Evolutionary conservation across 92 coral and sea anemone genomes (phyloP).

Genomic region (Epizoanthus fatuus): DNA sequence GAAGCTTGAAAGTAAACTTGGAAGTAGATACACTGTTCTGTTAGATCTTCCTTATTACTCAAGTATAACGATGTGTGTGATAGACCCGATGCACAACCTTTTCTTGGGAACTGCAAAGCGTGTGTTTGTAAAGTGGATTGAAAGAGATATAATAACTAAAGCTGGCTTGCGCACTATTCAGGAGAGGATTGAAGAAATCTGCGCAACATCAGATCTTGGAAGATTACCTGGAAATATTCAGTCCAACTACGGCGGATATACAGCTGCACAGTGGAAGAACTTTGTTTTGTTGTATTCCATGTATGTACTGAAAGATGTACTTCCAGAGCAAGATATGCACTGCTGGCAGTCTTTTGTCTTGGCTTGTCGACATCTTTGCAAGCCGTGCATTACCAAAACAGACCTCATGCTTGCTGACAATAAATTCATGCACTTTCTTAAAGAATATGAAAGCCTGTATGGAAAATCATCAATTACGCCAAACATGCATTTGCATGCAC

Average conservation of each 20-base stretch:
- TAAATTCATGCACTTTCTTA: slow-evolving; percentile 58
- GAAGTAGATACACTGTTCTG: slow-evolving; percentile 34
- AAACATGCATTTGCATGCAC: slow-evolving; percentile 75
- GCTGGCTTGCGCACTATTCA: slow-evolving; percentile 49
- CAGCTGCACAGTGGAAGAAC: slow-evolving; percentile 84
- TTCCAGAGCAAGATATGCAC: slow-evolving; percentile 57
- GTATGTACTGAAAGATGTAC: slow-evolving; percentile 69
- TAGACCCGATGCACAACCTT: slow-evolving; percentile 78
- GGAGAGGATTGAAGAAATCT: slow-evolving; percentile 50
- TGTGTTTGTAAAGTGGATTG: slow-evolving; percentile 64
- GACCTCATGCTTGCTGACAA: slow-evolving; percentile 66
- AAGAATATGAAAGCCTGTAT: slow-evolving; percentile 56
- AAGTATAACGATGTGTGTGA: slow-evolving; percentile 47
- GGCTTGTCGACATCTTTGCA: slow-evolving; percentile 77
- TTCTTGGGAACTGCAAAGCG: slow-evolving; percentile 72
- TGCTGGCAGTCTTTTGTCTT: slow-evolving; percentile 85
- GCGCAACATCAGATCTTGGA: slow-evolving; percentile 65
- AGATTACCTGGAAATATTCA: slow-evolving; percentile 71
- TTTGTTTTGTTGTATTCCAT: slow-evolving; percentile 67
- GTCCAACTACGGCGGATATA: slow-evolving; percentile 74
- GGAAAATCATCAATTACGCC: slow-evolving; percentile 65
- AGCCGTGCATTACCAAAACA: slow-evolving; percentile 52
- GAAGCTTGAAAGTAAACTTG: slow-evolving; percentile 25
- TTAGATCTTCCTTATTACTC: slow-evolving; percentile 47
- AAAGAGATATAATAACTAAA: slow-evolving; percentile 48